Percentiles rank a stretch among this genome's conserved stretches.
Evolutionary conservation across 2,888 invertebrate genomes (phyloP).

Genomic region (Trichopria drosophilae): DNA sequence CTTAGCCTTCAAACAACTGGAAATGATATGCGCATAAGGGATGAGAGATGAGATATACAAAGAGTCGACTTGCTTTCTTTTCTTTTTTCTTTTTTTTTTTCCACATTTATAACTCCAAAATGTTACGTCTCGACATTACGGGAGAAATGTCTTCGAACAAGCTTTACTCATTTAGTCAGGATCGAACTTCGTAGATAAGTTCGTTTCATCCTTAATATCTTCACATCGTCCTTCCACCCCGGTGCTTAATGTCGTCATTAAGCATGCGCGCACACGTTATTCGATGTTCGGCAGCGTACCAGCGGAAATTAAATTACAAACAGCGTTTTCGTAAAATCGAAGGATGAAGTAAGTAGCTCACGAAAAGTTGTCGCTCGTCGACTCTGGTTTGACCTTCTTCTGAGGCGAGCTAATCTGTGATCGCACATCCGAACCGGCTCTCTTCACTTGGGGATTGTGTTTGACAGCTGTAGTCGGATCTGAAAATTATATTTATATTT

Average conservation of each 20-base stretch:
- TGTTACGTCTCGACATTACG: too few species aligned
- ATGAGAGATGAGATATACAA: too few species aligned
- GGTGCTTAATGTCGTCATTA: slow-evolving; percentile 13
- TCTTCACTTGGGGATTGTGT: slow-evolving; percentile 53
- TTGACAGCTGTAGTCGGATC: slow-evolving; percentile 55
- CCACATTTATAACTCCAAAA: too few species aligned
- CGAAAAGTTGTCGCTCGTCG: slow-evolving; percentile 54
- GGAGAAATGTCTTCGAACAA: too few species aligned
- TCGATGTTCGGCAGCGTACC: slow-evolving; percentile 25
- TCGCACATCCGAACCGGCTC: slow-evolving; percentile 49
- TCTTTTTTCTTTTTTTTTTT: too few species aligned
- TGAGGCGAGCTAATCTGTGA: slow-evolving; percentile 50
- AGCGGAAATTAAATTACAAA: slow-evolving; percentile 30
- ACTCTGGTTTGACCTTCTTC: slow-evolving; percentile 54
- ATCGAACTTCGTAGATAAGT: too few species aligned
- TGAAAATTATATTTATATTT: slow-evolving; percentile 32
- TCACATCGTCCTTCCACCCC: too few species aligned
- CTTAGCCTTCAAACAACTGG: too few species aligned
- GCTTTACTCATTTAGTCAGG: too few species aligned
- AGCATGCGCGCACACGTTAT: slow-evolving; percentile 22
- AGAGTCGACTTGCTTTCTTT: too few species aligned
- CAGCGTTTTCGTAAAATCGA: slow-evolving; percentile 12
- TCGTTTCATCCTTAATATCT: too few species aligned
- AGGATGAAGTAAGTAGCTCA: slow-evolving; percentile 44
- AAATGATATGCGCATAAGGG: too few species aligned